Base-by-base conservation (phyloP, 2,113 vertebrate genomes). In the Thamnaconus septentrionalis region DNA sequence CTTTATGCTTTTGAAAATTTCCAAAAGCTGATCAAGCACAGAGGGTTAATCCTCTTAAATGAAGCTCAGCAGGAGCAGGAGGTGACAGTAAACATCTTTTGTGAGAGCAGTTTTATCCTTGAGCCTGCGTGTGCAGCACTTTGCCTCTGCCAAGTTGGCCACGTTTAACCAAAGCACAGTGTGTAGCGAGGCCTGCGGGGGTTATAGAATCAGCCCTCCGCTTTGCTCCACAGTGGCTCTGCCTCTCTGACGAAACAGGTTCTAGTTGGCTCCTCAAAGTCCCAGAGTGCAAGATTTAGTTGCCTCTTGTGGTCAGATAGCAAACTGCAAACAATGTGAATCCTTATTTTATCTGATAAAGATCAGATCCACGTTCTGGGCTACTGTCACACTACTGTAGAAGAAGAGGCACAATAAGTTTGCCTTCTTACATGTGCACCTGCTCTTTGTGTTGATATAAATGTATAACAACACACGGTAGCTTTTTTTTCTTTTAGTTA, bases 31-130 rank as follows among this genome's bases (percentile, higher is more conserved):
- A 64, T 56, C 9, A 59, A 59, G 4, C 4, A 39, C 18, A 8
- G 5, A 44, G 45, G 7, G 6, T 11, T 68, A 55, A 75, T 52
- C 56, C 12, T 52, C 56, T 59, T 45, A 64, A 45, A 64, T 45
- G 55, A 55, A 58, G 67, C 50, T 50, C 8, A 58, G 4, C 12
- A 59, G 50, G 10, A 53, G 12, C 41, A 56, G 31, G 49, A 6
- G 5, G 4, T 54, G 41, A 45, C 40, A 4, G 42, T 51, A 50
- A 55, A 69, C 11, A 62, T 46, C 48, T 43, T 58, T 53, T 53
- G 53, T n/a, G 46, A 50, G 45, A 31, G 7, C 4, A 59, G 62
- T 7, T 54, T 49, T 41, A 8, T 51, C 52, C 42, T 18, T 53
- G 12, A 44, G 41, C 18, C 41, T 53, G 12, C 7, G 3, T 18